Evolutionary conservation across 2,888 invertebrate species (phyloP).

Genomic region (Chloromyia formosa): DNA sequence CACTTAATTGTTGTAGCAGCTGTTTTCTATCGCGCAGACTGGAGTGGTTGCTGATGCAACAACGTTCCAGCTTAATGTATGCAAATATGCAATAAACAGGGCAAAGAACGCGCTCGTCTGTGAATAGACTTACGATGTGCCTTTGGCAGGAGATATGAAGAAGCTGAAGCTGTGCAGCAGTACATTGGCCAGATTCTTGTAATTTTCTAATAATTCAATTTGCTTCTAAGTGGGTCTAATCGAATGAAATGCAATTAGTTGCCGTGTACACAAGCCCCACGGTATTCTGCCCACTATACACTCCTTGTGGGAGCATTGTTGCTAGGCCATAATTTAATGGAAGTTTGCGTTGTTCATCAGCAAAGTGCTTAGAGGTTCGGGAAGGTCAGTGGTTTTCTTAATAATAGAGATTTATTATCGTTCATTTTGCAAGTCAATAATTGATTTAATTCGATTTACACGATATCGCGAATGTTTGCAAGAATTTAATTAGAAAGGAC

Average conservation of each 20-base stretch:
- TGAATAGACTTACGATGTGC: not conserved
- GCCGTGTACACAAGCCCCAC: conserved; percentile 29
- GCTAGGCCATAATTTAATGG: conserved; percentile 35
- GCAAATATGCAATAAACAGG: conserved; percentile 42
- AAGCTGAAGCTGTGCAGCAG: conserved; percentile 4
- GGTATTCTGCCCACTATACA: not conserved
- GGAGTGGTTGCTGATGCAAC: not conserved
- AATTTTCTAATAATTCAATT: conserved; percentile 45
- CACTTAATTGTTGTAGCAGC: conserved; percentile 31
- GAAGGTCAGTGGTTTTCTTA: conserved; percentile 39
- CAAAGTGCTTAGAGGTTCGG: not conserved
- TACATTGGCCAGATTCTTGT: conserved; percentile 38
- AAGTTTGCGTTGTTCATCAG: conserved; percentile 28
- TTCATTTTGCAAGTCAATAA: conserved; percentile 17
- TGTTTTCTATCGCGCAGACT: not conserved
- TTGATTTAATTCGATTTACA: conserved; percentile 30
- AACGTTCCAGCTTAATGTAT: conserved; percentile 14
- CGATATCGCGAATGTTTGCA: conserved; percentile 4
- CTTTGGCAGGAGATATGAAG: not conserved
- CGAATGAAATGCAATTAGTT: conserved; percentile 44
- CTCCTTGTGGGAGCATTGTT: not conserved
- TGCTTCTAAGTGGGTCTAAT: conserved; percentile 42
- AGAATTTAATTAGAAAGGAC: conserved; percentile 15
- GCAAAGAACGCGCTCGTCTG: conserved; percentile 7
- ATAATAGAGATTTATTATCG: conserved; percentile 34